Base-by-base conservation (phyloP, 1,140 invertebrate genomes). In the Chironomus striatipennis region DNA sequence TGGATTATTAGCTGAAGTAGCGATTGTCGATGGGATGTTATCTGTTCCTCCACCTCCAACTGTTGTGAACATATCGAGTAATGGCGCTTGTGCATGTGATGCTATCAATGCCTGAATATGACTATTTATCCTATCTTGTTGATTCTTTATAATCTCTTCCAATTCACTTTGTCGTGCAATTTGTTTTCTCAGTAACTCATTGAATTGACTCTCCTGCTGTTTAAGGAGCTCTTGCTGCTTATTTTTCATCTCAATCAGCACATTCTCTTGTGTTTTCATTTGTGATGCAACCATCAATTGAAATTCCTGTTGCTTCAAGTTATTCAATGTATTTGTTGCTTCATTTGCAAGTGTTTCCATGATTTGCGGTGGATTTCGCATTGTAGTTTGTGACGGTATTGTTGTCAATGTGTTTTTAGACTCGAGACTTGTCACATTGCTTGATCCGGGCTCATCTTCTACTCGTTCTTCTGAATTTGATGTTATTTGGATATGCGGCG, bases 101-200 rank as follows among this genome's bases (percentile, higher is more conserved):
- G 79, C 77, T 77, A 85, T 80, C 76, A 86, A 77, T 12, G 84
- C 76, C 74, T 85, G 82, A 10, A 86, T 83, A 73, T 86, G 84
- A 77, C 83, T 81, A 77, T 85, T 86, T 10, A 86, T 85, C 5
- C 84, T 79, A 75, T 85, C 83, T 76, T 86, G 85, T 77, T 86
- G 85, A 9, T 80, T 74, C 57, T 83, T 79, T 75, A 85, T 84
- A 73, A 84, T 82, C 73, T 83, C 81, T 77, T 86, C 85, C 76
- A 86, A 80, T 75, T 82, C 79, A 73, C 83, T 82, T 75, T 86
- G 85, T 67, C 84, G 83, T 72, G 83, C 78, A 65, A 85, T 77
- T 73, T 85, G 85, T 73, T 82, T 80, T 75, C 84, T 82, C 5
- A 86, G 75, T 1, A 86, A 76, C 1, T 77, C 73, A 75, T 84